Percentiles rank a stretch among this genome's conserved stretches.
These are phyloP conservation scores for Collichthys lucidus DNA, from an alignment of 2,113 vertebrate genomes.

Conservation along the genomic window DNA sequence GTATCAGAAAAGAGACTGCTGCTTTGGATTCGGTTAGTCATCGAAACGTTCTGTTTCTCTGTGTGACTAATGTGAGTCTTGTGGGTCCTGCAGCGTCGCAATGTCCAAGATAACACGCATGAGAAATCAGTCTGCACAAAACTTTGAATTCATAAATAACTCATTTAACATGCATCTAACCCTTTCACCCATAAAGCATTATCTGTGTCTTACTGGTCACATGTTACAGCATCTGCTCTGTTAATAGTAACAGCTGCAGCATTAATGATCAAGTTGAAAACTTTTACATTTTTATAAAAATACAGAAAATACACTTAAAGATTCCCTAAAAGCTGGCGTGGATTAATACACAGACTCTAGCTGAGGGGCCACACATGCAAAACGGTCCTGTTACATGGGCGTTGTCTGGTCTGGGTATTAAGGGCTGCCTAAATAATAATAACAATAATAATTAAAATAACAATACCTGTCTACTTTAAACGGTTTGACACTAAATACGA, in stretches of 20 bases:
- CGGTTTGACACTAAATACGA: too few species aligned
- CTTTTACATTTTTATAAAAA: not conserved
- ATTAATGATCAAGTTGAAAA: not conserved
- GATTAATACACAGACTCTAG: too few species aligned
- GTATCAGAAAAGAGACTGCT: not conserved
- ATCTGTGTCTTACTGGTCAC: not conserved
- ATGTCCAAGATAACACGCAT: conserved; percentile 13
- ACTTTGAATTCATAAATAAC: conserved; percentile 2
- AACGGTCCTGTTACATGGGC: too few species aligned
- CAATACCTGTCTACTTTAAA: too few species aligned
- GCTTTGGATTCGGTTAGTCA: not conserved
- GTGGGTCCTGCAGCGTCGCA: conserved; percentile 18
- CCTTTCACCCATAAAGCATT: not conserved
- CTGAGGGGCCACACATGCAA: too few species aligned
- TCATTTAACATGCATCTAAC: conserved; percentile 16
- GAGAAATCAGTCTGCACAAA: not conserved
- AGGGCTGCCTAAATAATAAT: too few species aligned
- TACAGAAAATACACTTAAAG: not conserved
- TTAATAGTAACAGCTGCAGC: not conserved
- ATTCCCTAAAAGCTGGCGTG: not conserved
- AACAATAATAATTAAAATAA: too few species aligned
- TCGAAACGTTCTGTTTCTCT: not conserved
- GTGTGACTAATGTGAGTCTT: conserved; percentile 32
- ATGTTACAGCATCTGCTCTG: not conserved
- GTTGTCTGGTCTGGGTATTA: too few species aligned